These are phyloP conservation scores for Cranoglanis bouderius DNA, from an alignment of 2,113 vertebrate species.

Conservation along the genomic window DNA sequence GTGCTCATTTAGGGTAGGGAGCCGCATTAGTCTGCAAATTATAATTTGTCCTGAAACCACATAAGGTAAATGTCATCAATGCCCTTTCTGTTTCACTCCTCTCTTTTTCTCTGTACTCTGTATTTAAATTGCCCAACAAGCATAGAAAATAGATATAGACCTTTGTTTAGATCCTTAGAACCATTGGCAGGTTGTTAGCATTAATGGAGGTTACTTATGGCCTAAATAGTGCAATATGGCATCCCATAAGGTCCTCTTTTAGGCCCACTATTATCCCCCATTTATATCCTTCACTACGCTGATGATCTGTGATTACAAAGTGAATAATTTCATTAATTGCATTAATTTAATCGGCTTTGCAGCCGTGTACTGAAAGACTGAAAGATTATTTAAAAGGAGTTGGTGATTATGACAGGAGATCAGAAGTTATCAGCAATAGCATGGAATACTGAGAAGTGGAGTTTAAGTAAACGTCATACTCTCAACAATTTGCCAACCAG, in stretches of 20 bases:
- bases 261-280: background rate
- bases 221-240: background rate
- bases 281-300: too few species aligned
- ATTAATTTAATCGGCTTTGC: too few species aligned
- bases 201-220: background rate
- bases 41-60: constrained; percentile 60
- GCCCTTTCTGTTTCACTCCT: background rate
- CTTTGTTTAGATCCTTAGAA: background rate
- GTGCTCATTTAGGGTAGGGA: constrained; percentile 63
- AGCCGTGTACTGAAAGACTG: background rate
- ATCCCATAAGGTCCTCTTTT: background rate
- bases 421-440: background rate
- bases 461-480: background rate
- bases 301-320: too few species aligned
- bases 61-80: constrained; percentile 53
- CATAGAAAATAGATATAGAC: background rate
- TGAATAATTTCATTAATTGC: too few species aligned
- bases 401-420: background rate
- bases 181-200: too few species aligned
- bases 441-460: background rate
- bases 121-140: background rate
- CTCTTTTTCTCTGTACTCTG: background rate
- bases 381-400: background rate
- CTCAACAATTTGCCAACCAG: background rate
- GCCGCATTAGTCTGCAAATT: constrained; percentile 58